These are phyloP conservation scores for Eristalis tenax DNA, from an alignment of 2,888 invertebrate genomes.

Conservation along the genomic window DNA sequence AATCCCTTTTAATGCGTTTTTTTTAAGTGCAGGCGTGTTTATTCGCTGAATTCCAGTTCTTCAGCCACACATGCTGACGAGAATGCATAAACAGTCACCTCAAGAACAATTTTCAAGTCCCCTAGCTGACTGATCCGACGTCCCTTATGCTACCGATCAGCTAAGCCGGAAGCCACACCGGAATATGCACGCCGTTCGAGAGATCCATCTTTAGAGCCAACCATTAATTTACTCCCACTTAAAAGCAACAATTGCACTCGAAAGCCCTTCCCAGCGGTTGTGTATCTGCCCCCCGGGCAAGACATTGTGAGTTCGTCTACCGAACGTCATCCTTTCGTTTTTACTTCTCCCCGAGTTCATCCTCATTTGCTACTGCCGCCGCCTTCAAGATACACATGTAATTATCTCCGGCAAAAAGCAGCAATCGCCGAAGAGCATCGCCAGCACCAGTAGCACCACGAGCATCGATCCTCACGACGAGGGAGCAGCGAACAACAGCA, in stretches of 20 bases:
- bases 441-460: neutral
- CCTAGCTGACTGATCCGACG: too few relatives aligned
- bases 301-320: neutral
- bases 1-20: too few relatives aligned
- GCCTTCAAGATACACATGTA: slow-evolving; percentile 3
- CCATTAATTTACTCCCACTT: neutral
- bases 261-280: neutral
- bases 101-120: too few relatives aligned
- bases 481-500: neutral
- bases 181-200: too few relatives aligned
- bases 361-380: slow-evolving; percentile 27
- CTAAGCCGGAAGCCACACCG: too few relatives aligned
- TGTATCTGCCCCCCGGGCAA: neutral
- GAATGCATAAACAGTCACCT: too few relatives aligned
- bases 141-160: too few relatives aligned
- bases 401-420: slow-evolving; percentile 34
- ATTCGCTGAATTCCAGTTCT: too few relatives aligned
- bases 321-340: neutral
- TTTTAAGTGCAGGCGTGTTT: too few relatives aligned
- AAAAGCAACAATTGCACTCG: neutral
- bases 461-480: neutral
- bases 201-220: neutral
- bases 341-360: slow-evolving; percentile 22
- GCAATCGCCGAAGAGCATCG: slow-evolving; percentile 1
- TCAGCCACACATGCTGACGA: too few relatives aligned